Evolutionary conservation across 2,113 vertebrate genomes (phyloP), one percentile per base, ranked within the genome.

Genomic region (Actenoides hombroni): DNA sequence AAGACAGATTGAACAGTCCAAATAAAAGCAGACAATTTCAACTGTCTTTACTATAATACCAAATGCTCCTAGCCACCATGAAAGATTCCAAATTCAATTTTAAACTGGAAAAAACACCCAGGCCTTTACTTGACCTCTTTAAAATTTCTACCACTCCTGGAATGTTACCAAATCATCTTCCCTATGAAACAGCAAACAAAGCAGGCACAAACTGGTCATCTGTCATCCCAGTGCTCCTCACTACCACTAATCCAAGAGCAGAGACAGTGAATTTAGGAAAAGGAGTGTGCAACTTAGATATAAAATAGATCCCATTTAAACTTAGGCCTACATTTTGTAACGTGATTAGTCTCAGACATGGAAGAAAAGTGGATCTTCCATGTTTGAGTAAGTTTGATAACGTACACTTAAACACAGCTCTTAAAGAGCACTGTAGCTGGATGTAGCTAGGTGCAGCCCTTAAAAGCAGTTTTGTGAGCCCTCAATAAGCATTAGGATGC

Each of bases 401-500:
- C 2, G 0, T 77, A 51, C 67, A 54, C 17, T 71, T 67, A 44
- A 46, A 64, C 37, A 13, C 4, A 42, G 49, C 5, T 80, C 59
- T 60, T 69, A 23, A 46, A 59, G 49, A 83, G 20, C 10, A 44
- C 44, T 10, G 37, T 11, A 42, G 39, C 28, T 64, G 59, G 60
- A 63, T n/a, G 31, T 11, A 42, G 39, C 28, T 64, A 63, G 60
- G 59, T n/a, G 31, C 59, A 28, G 29, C 13, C 20, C 15, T 16
- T 33, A 39, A 53, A 81, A 68, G 76, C 56, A 29, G 56, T 28
- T 83, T 28, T 59, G 8, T 5, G 4, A 91, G 49, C 49, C 44
- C 40, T 76, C 69, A 40, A 12, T 1, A 3, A 73, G 44, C 0
- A 0, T 24, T 3, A 39, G 11, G 71, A 74, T 39, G 44, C 73